Percentiles rank a stretch among this genome's conserved stretches.
These are phyloP conservation scores for Bagarius yarrelli DNA, from an alignment of 2,113 vertebrate species.

Conservation along the genomic window DNA sequence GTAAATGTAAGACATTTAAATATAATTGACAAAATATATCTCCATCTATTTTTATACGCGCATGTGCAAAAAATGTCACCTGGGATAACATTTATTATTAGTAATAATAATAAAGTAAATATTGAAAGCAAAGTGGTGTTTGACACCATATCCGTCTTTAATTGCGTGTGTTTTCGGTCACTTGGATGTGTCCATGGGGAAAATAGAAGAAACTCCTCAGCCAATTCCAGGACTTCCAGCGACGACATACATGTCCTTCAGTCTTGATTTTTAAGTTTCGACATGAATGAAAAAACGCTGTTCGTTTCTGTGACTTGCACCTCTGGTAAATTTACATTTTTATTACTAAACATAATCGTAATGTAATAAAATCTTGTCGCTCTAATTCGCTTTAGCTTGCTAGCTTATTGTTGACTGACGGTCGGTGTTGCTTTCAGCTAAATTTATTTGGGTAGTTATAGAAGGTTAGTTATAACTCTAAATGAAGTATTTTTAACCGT, in stretches of 20 bases:
- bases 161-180: background rate
- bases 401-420: background rate
- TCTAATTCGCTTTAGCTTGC: constrained; percentile 32
- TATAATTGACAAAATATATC: background rate
- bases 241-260: background rate
- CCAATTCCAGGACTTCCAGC: background rate
- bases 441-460: background rate
- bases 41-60: background rate
- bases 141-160: no score
- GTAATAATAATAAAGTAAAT: background rate
- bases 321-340: constrained; percentile 13
- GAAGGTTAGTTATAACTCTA: background rate
- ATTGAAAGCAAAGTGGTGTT: background rate
- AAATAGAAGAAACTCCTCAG: background rate
- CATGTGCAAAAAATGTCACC: background rate
- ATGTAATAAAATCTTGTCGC: background rate
- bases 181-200: background rate
- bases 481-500: background rate
- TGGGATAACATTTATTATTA: background rate
- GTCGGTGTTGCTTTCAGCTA: background rate
- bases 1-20: background rate
- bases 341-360: background rate
- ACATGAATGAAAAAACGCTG: background rate
- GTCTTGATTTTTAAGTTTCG: background rate
- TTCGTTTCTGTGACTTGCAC: background rate